Percentiles rank a stretch among this genome's conserved stretches.
phyloP scores from a whole-genome alignment of 2,888 invertebrate species.

The Latheticus oryzae region DNA sequence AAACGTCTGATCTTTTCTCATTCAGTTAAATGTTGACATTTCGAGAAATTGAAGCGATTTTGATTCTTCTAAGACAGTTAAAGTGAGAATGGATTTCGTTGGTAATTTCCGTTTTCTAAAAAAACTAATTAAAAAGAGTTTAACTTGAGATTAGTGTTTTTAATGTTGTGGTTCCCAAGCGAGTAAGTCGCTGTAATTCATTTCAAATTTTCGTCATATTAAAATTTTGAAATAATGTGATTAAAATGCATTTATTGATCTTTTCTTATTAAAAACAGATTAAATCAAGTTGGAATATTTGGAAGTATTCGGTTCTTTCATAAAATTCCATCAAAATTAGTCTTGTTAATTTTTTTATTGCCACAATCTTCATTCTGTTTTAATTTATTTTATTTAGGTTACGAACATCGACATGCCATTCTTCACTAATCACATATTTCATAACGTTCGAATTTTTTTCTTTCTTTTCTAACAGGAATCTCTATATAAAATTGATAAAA shows the following conservation, averaged over 20 bases:
- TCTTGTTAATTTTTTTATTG: slow-evolving; percentile 3
- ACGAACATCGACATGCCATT: slow-evolving; percentile 11
- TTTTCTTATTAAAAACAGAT: too few species aligned
- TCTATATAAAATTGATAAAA: too few species aligned
- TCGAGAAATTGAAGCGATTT: slow-evolving; percentile 26
- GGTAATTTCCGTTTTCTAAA: slow-evolving; percentile 25
- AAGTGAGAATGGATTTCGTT: slow-evolving; percentile 8
- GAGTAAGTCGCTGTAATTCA: slow-evolving; percentile 1
- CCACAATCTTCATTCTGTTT: slow-evolving; percentile 16
- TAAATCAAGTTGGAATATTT: too few species aligned
- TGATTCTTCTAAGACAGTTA: slow-evolving; percentile 8
- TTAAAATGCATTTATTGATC: too few species aligned
- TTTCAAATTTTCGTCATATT: too few species aligned
- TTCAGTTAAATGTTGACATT: slow-evolving; percentile 23
- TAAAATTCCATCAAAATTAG: slow-evolving; percentile 13
- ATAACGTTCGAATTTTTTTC: slow-evolving; percentile 12
- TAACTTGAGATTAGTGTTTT: slow-evolving; percentile 15
- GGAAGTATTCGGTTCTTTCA: too few species aligned
- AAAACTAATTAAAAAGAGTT: slow-evolving; percentile 31
- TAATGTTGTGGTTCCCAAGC: slow-evolving; percentile 5
- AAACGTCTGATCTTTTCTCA: slow-evolving; percentile 10
- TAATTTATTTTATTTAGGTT: slow-evolving; percentile 14
- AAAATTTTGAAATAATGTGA: too few species aligned
- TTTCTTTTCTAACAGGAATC: too few species aligned
- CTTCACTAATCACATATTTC: slow-evolving; percentile 21